Conservation (phyloP, 2,113 vertebrate species). For the Podiceps cristatus region DNA sequence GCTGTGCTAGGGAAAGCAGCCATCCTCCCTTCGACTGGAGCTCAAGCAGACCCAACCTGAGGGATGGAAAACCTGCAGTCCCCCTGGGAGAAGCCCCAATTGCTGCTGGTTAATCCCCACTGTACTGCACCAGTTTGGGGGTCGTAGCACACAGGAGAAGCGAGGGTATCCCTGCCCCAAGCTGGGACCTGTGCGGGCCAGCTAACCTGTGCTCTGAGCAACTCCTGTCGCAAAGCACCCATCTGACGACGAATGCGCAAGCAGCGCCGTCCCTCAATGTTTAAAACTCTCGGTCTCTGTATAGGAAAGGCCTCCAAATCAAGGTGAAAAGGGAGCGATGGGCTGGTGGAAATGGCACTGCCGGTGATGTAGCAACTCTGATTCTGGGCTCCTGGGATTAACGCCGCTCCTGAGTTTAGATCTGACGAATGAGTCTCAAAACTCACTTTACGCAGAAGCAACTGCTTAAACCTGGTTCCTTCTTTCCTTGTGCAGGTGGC, state of each 20-base stretch:
- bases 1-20: not conserved
- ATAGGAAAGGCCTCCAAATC: not conserved
- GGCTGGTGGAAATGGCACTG: not conserved
- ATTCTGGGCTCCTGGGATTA: not conserved
- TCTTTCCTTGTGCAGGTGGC: not conserved
- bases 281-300: not conserved
- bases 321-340: not conserved
- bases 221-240: not conserved
- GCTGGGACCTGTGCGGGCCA: not conserved
- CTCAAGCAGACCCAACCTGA: not conserved
- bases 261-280: accelerated
- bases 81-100: not conserved
- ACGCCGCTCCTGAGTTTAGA: not conserved
- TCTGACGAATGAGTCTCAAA: not conserved
- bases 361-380: not conserved
- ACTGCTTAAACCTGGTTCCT: not conserved
- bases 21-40: not conserved
- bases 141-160: not conserved
- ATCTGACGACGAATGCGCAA: not conserved
- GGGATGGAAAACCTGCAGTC: not conserved
- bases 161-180: not conserved
- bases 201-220: not conserved
- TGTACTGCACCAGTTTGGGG: not conserved
- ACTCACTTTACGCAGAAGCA: not conserved
- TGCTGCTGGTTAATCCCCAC: not conserved